These are phyloP conservation scores for Macrotis lagotis DNA, from an alignment of 2,113 vertebrate species.

Conservation along the genomic window DNA sequence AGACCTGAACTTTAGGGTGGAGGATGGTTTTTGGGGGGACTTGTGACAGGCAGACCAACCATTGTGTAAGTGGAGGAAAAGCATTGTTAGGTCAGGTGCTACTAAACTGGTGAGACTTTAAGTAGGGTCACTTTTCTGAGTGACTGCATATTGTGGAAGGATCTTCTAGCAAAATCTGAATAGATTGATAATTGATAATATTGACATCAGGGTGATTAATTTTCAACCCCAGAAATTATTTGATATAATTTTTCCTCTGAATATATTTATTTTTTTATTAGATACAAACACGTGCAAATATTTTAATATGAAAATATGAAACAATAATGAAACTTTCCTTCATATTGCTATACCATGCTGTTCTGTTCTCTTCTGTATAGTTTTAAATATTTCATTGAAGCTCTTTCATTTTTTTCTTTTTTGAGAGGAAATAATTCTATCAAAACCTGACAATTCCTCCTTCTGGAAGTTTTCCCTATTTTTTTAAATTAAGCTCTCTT, in stretches of 20 bases:
- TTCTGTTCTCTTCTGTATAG: background rate
- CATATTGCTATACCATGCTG: background rate
- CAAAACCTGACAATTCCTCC: background rate
- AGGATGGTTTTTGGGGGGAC: background rate
- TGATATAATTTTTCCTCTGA: background rate
- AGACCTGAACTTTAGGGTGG: background rate
- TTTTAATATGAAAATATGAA: background rate
- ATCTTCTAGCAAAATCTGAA: background rate
- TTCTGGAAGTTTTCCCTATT: background rate
- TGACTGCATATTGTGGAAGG: background rate
- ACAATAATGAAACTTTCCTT: background rate
- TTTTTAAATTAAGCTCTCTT: background rate
- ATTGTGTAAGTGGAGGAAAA: background rate
- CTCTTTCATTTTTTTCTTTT: background rate
- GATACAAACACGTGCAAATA: background rate
- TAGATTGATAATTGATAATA: background rate
- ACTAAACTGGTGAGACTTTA: background rate
- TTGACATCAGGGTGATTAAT: background rate
- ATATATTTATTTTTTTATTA: background rate
- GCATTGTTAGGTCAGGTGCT: background rate
- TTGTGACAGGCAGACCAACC: background rate
- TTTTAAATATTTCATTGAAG: background rate
- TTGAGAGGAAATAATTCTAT: background rate
- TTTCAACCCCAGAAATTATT: background rate
- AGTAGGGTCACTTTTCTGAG: background rate